phyloP scores from a whole-genome alignment of 2,113 vertebrate species.

The Scolopax mira region DNA sequence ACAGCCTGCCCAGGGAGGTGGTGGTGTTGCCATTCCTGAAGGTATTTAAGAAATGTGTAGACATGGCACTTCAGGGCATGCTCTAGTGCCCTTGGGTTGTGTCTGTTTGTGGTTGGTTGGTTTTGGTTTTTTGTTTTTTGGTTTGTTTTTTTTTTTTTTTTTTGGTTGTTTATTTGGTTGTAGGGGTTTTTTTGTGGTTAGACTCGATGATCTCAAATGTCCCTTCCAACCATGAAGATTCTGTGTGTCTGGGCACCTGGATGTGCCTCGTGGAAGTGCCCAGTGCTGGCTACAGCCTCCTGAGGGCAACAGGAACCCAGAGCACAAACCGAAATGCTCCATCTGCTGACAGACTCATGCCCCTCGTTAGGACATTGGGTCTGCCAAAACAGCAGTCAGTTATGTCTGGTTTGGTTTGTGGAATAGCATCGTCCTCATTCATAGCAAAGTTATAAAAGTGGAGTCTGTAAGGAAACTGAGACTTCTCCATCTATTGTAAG shows the following conservation, averaged over 20 bases:
- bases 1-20: too few species aligned
- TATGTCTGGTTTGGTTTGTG: not conserved
- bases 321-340: not conserved
- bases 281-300: not conserved
- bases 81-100: too few species aligned
- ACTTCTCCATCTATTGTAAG: not conserved
- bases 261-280: not conserved
- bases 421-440: not conserved
- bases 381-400: not conserved
- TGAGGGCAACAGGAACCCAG: not conserved
- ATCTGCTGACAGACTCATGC: not conserved
- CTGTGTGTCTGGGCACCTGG: not conserved
- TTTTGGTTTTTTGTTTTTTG: too few species aligned
- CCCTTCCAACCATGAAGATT: too few species aligned
- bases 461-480: not conserved
- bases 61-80: too few species aligned
- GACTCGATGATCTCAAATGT: too few species aligned
- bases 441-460: not conserved
- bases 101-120: too few species aligned
- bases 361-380: fast-evolving
- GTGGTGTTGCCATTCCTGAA: too few species aligned
- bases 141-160: too few species aligned
- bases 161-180: too few species aligned
- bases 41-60: too few species aligned
- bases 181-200: too few species aligned